These are phyloP conservation scores for Thecophora atra DNA, from an alignment of 2,888 invertebrate genomes.

Conservation along the genomic window DNA sequence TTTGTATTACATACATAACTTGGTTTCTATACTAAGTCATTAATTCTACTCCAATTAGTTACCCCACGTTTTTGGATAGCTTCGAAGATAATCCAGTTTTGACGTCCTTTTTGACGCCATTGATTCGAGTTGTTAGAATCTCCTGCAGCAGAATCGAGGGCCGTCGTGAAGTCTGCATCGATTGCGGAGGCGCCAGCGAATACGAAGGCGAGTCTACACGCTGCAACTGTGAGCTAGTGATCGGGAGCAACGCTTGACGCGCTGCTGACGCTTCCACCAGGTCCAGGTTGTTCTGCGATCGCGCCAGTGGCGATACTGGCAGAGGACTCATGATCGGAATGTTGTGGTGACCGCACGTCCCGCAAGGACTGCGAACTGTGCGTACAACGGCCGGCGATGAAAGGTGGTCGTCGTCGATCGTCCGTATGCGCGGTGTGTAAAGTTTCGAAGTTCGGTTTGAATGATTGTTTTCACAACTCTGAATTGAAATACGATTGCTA, in stretches of 20 bases:
- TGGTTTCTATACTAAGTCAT: too few species aligned
- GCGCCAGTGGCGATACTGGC: constrained; percentile 60
- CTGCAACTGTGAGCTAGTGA: constrained; percentile 44
- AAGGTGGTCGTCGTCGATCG: constrained; percentile 28
- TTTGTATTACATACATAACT: not conserved
- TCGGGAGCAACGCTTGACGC: constrained; percentile 50
- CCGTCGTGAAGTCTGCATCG: constrained; percentile 62
- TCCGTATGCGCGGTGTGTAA: constrained; percentile 29
- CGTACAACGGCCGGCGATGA: constrained; percentile 45
- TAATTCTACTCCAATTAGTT: constrained; percentile 21
- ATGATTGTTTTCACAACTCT: constrained; percentile 52
- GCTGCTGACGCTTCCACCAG: constrained; percentile 53
- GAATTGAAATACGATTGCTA: constrained; percentile 50
- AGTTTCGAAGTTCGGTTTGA: constrained; percentile 50
- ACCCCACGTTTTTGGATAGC: constrained; percentile 57
- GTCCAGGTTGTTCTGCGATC: constrained; percentile 62
- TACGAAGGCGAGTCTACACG: constrained; percentile 56
- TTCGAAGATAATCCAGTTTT: constrained; percentile 46
- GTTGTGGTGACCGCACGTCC: constrained; percentile 60
- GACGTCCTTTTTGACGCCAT: constrained; percentile 66
- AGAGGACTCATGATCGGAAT: constrained; percentile 60
- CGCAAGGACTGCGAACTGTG: constrained; percentile 57
- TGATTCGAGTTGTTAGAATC: constrained; percentile 68
- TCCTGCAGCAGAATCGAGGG: constrained; percentile 65
- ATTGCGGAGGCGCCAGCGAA: constrained; percentile 48